Conservation (phyloP, 2,888 invertebrate genomes). For the Nymphalis polychloros region DNA sequence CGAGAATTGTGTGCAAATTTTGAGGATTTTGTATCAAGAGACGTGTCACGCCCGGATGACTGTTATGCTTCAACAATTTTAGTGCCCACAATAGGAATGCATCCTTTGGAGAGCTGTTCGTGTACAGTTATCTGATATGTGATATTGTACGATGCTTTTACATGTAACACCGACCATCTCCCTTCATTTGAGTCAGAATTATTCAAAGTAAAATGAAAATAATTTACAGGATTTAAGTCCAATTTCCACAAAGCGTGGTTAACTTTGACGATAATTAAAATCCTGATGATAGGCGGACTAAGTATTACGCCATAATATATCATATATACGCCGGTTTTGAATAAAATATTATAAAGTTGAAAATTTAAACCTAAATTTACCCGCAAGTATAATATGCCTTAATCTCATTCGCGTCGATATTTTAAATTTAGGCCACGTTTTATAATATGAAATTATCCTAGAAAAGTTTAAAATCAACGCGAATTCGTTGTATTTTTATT, state of each 20-base stretch:
- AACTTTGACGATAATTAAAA: background rate
- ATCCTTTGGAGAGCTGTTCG: conserved; percentile 48
- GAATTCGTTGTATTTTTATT: no score
- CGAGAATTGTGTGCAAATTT: conserved; percentile 16
- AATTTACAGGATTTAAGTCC: background rate
- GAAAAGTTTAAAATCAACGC: no score
- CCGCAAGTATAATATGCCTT: no score
- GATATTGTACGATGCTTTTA: conserved; percentile 13
- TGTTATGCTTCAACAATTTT: conserved; percentile 63
- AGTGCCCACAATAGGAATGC: conserved; percentile 53
- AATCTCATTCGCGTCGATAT: no score
- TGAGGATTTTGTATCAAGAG: conserved; percentile 28
- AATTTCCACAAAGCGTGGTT: background rate
- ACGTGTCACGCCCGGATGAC: conserved; percentile 51
- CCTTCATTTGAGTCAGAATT: background rate
- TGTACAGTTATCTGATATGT: conserved; percentile 29
- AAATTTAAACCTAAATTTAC: no score
- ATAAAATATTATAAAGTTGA: no score
- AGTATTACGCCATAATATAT: no score
- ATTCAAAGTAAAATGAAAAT: background rate
- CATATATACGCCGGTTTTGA: no score
- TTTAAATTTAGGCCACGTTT: no score
- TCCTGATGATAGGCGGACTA: no score
- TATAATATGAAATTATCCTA: no score
- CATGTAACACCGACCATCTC: background rate